Evolutionary conservation across 2,113 vertebrate genomes (phyloP).

Genomic region (Otus sunia): DNA sequence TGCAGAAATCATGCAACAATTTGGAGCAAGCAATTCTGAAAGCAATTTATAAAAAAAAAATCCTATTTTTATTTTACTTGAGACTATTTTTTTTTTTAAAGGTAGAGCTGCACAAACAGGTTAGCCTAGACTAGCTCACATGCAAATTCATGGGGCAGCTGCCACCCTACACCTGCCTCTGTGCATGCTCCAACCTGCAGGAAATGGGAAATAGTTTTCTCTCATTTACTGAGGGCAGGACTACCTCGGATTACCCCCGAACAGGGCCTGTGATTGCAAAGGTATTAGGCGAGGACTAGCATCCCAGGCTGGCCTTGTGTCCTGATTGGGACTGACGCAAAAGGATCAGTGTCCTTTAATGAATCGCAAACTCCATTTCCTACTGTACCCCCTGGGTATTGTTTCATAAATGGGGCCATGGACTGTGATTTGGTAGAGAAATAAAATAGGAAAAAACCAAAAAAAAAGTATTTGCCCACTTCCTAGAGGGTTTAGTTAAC

Average conservation of each 20-base stretch:
- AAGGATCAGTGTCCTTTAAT: slow-evolving; percentile 3
- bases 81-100: not conserved
- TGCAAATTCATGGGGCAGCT: not conserved
- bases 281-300: not conserved
- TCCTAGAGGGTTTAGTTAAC: not conserved
- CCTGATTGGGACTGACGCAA: not conserved
- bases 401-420: not conserved
- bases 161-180: not conserved
- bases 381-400: not conserved
- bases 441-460: not conserved
- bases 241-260: not conserved
- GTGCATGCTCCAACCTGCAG: not conserved
- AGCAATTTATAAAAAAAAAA: not conserved
- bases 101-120: not conserved
- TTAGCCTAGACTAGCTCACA: not conserved
- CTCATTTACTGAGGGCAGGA: not conserved
- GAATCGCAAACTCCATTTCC: not conserved
- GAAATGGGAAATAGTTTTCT: slow-evolving; percentile 33
- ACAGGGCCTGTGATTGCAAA: not conserved
- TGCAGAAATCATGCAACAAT: not conserved
- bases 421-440: not conserved
- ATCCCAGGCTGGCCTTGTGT: not conserved
- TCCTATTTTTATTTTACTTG: not conserved
- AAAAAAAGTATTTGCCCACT: not conserved
- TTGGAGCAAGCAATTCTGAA: not conserved